Base-by-base conservation (phyloP, 2,113 vertebrate genomes). In the Thymallus thymallus region DNA sequence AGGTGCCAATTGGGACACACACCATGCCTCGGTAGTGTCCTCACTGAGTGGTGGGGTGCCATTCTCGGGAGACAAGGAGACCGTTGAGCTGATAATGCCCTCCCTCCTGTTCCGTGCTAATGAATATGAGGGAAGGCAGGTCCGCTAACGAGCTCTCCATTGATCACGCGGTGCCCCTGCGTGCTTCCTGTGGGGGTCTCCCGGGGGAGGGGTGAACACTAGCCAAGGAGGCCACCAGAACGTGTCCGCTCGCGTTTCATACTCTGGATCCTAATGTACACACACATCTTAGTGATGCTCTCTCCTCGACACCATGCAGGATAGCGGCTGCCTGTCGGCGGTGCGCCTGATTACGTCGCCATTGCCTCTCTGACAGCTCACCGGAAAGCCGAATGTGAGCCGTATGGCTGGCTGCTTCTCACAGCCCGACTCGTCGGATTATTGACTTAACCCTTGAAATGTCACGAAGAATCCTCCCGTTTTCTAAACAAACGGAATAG, bases 51-150 rank as follows among this genome's bases (percentile, higher is more conserved):
- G 12, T 51, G 48, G 18, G 48, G 48, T 51, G 48, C 48, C 48
- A 51, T 51, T 51, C 16, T 5, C 16, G 18, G 2, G 48, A 51
- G 16, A 51, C 48, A 18, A 51, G 1, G 14, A 51, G 13, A 51
- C 16, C 18, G 5, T 51, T 18, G 48, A 51, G 35, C 35, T 41
- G 9, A 41, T 7, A 2, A 41, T 41, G 35, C 35, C 5, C 48
- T 51, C 48, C 48, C 48, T 51, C 48, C 48, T 1, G 13, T 51
- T 14, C n/a, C n/a, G 6, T 60, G 3, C 5, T 60, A 78, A 32
- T 82, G 74, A 81, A 48, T 82, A 62, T 73, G 76, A 83, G 80
- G n/a, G n/a, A 20, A 22, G 79, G 77, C 77, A 72, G 71, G 61
- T 74, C 80, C 4, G 22, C 29, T 79, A 84, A 82, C 82, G 82